Evolutionary conservation across 2,797 vertebrate species (phyloP).

Genomic region (Gorsachius magnificus): DNA sequence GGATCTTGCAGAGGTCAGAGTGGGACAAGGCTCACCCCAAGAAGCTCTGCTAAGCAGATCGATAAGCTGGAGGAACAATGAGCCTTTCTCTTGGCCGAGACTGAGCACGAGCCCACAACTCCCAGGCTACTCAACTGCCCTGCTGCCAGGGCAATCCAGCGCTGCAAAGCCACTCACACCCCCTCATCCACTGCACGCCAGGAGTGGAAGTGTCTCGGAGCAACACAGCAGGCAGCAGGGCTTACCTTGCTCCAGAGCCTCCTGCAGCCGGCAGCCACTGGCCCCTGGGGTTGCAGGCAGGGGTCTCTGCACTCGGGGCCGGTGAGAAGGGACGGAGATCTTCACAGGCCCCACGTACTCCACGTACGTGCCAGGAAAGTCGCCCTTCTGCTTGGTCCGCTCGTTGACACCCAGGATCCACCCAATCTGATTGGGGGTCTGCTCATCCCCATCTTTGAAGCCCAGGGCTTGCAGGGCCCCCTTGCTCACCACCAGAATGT

Average conservation of each 20-base stretch:
- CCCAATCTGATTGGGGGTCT: slow-evolving; percentile 84
- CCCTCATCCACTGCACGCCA: rapidly evolving
- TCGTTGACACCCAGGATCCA: slow-evolving; percentile 94
- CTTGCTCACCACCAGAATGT: slow-evolving; percentile 88
- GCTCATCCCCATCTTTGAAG: slow-evolving; percentile 85
- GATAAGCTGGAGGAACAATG: not conserved
- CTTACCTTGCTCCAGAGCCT: slow-evolving; percentile 73
- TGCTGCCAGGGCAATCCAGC: not conserved
- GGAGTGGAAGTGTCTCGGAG: not conserved
- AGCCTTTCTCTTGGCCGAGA: not conserved
- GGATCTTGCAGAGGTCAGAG: not conserved
- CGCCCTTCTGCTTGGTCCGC: slow-evolving; percentile 90
- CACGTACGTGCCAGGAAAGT: slow-evolving; percentile 93
- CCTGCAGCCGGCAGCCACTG: slow-evolving; percentile 50
- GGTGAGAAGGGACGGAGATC: slow-evolving; percentile 81
- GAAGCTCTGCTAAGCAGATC: not conserved
- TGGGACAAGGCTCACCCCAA: not conserved
- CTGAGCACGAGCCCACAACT: not conserved
- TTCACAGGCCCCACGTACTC: slow-evolving; percentile 87
- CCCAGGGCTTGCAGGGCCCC: slow-evolving; percentile 85
- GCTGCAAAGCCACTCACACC: not conserved
- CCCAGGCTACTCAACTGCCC: no score
- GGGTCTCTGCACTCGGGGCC: slow-evolving; percentile 86
- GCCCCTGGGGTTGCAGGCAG: slow-evolving; percentile 84
- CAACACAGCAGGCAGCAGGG: not conserved